Evolutionary conservation across 2,888 invertebrate genomes (phyloP).

Genomic region (Agriopis aurantiaria): DNA sequence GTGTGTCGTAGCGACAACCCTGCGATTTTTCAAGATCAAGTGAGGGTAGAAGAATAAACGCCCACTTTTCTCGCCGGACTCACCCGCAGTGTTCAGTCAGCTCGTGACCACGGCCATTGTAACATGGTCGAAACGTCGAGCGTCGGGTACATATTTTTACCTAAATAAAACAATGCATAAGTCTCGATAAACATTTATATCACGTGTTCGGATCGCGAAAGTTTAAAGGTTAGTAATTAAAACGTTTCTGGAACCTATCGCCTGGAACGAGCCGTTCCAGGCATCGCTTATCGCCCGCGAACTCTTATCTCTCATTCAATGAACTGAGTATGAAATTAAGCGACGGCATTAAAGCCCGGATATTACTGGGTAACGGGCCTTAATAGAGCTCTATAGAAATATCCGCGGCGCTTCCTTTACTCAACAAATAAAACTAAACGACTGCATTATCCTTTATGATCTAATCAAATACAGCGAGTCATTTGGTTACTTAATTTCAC

Average conservation of each 20-base stretch:
- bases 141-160: no score
- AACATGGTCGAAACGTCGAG: no score
- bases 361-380: conserved; percentile 15
- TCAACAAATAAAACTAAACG: conserved; percentile 31
- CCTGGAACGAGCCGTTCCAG: neutral
- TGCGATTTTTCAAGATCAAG: no score
- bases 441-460: conserved; percentile 30
- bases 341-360: conserved; percentile 9
- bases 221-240: neutral
- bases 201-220: no score
- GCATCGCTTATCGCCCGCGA: conserved; percentile 1
- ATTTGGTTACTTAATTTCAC: conserved; percentile 10
- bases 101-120: no score
- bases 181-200: no score
- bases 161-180: no score
- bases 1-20: no score
- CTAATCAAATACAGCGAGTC: conserved; percentile 29
- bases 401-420: conserved; percentile 13
- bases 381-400: conserved; percentile 25
- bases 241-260: neutral
- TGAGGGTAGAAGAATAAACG: no score
- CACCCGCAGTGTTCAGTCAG: no score
- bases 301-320: conserved; percentile 8
- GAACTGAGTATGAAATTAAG: conserved; percentile 20
- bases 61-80: no score